phyloP scores from a whole-genome alignment of 2,113 vertebrate genomes.

The Conger conger region DNA sequence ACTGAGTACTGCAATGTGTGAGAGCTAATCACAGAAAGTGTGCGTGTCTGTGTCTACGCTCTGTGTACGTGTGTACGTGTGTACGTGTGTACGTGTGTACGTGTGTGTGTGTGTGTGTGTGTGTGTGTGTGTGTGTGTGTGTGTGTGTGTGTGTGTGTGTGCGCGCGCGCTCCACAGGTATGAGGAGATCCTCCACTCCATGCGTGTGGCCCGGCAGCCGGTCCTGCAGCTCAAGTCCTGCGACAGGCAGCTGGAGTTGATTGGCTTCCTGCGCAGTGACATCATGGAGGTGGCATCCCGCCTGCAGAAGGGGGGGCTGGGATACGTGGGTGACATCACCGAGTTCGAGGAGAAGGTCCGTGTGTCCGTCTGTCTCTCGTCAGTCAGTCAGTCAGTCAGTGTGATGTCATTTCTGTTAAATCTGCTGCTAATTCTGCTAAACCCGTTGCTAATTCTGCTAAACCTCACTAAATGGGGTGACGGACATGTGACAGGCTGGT shows the following conservation, averaged over 20 bases:
- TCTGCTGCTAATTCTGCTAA: too few species aligned
- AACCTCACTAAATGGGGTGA: too few species aligned
- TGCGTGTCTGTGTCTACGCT: too few species aligned
- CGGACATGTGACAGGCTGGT: not conserved
- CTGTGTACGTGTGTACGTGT: too few species aligned
- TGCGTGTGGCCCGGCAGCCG: slow-evolving; percentile 83
- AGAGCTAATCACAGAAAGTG: too few species aligned
- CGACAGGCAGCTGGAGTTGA: slow-evolving; percentile 84
- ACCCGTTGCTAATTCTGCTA: too few species aligned
- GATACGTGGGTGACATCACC: slow-evolving; percentile 83
- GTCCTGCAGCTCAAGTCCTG: slow-evolving; percentile 83
- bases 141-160: too few species aligned
- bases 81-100: not conserved
- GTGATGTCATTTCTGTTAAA: too few species aligned
- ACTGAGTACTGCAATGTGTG: too few species aligned
- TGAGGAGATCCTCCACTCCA: slow-evolving; percentile 88
- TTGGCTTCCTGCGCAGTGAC: slow-evolving; percentile 88
- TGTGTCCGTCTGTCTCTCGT: not conserved
- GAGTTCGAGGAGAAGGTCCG: slow-evolving; percentile 86
- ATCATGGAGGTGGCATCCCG: slow-evolving; percentile 91
- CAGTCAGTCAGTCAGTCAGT: not conserved
- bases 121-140: not conserved
- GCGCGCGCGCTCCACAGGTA: slow-evolving; percentile 66
- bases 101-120: not conserved
- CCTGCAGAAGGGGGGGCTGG: slow-evolving; percentile 92